Conservation (phyloP, 35 echinoderm and acorn worm species). For the Hemicentrotus pulcherrimus region DNA sequence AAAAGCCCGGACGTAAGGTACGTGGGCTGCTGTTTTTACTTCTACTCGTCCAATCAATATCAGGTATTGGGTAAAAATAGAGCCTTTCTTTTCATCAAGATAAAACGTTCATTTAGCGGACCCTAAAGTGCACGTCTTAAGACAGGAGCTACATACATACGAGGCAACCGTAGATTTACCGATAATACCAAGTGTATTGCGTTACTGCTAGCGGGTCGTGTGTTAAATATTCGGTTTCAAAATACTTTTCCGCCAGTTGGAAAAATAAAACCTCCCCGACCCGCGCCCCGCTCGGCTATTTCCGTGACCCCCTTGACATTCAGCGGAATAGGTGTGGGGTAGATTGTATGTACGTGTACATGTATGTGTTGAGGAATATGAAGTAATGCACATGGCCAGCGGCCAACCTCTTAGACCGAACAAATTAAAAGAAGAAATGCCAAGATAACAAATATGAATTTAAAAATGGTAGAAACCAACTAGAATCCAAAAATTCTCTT, state of each 20-base stretch:
- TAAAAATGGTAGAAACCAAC: no score
- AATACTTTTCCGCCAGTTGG: background rate
- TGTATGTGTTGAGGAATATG: no score
- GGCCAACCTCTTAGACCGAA: background rate
- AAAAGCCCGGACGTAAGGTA: no score
- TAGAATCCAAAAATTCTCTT: no score
- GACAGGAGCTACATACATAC: background rate
- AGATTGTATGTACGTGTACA: no score
- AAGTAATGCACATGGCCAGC: background rate
- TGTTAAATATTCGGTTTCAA: conserved; percentile 5
- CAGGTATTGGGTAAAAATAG: background rate
- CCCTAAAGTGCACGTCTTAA: background rate
- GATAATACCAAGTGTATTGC: conserved; percentile 11
- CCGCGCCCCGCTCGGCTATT: background rate
- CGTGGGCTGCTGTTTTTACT: background rate
- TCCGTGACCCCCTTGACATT: background rate
- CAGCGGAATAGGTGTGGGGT: background rate
- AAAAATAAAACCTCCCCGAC: background rate
- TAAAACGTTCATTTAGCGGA: background rate
- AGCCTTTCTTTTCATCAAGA: background rate
- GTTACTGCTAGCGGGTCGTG: background rate
- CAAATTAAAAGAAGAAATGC: no score
- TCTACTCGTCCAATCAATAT: background rate
- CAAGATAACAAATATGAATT: no score
- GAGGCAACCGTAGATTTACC: background rate